Base-by-base conservation (phyloP, 1,140 invertebrate species). In the Spodoptera litura region DNA sequence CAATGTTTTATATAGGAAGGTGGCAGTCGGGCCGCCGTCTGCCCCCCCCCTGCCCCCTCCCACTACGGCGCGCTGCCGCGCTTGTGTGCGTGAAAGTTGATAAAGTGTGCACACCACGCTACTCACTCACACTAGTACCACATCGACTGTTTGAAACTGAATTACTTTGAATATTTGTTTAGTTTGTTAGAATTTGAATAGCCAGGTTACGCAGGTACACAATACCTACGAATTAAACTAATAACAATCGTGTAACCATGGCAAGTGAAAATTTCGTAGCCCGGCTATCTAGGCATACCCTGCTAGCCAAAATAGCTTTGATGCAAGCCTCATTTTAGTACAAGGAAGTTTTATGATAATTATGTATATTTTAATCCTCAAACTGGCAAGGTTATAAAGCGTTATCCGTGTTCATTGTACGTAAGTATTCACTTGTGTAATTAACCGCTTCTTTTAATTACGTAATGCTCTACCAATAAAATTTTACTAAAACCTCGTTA, bases 1-100 rank as follows among this genome's bases (percentile, higher is more conserved):
- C 88, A 89, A 87, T 90, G 83, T 92, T 94, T 91, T 94, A 94
- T 88, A 88, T 88, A 91, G 87, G 84, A 92, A 87, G 83, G 89
- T 89, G 86, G 88, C 78, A 81, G 85, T 78, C 83, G 81, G 81
- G 85, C 84, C 84, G 85, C 83, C 83, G 83, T 68, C 59, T 52
- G 77, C 64, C 81, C 78, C 76, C 83, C 79, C 84, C 76, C 83
- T 68, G 78, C 85, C 79, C 53, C 80, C 83, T 71, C 81, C 27
- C 78, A 31, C 59, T 35, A 58, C 77, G 70, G 71, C 79, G 76
- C 79, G 52, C 53, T 56, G 58, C 76, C 79, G 72, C 75, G 64
- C 78, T 81, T 90, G 89, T 90, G 87, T 8, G 87, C 84, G 80
- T 79, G 62, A 27, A 15, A 49, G 62, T 79, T 79, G 82, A 76